Base-by-base conservation (phyloP, 1,140 invertebrate genomes). In the Drosophila ironensis region DNA sequence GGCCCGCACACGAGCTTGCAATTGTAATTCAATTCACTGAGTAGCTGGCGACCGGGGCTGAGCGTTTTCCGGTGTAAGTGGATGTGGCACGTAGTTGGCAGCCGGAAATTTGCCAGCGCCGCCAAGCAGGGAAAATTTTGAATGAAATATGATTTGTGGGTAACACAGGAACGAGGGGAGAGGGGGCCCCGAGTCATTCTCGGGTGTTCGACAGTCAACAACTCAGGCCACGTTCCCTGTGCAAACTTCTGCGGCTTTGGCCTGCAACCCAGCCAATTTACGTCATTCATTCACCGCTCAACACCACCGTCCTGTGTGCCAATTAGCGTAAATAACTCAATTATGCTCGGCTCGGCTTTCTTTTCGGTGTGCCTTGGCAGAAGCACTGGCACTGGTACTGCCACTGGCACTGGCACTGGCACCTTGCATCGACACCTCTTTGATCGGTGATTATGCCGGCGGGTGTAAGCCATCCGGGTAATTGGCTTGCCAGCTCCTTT, bases 291-390 rank as follows among this genome's bases (percentile, higher is more conserved):
- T 12, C 30, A 9, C 12, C 11, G 1, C n/a, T 12, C 6, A 5
- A 11, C 38, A 24, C 24, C 24, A 25, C 52, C 11, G 11, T 6
- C n/a, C 37, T 63, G 44, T 47, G 45, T 9, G 64, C 57, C 78
- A 84, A 84, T 84, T 84, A 84, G 73, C 51, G 70, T 66, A 78
- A 78, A 84, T 84, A 84, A 82, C 78, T 84, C 69, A 84, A 82
- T 82, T 82, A 84, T 84, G 73, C 41, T 57, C 47, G 57, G 57
- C 42, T 33, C 20, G 20, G 25, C 40, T 59, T 38, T 47, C 20
- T 46, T 40, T 46, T 30, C 17, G 19, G 14, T 38, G 61, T 12
- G 12, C 9, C 8, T 8, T 25, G 14, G 45, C 30, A 48, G 27
- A 67, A 16, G 28, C 30, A n/a, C 30, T 16, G 33, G 33, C 7